Evolutionary conservation across 2,888 invertebrate genomes (phyloP).

Genomic region (Plebejus melissa): DNA sequence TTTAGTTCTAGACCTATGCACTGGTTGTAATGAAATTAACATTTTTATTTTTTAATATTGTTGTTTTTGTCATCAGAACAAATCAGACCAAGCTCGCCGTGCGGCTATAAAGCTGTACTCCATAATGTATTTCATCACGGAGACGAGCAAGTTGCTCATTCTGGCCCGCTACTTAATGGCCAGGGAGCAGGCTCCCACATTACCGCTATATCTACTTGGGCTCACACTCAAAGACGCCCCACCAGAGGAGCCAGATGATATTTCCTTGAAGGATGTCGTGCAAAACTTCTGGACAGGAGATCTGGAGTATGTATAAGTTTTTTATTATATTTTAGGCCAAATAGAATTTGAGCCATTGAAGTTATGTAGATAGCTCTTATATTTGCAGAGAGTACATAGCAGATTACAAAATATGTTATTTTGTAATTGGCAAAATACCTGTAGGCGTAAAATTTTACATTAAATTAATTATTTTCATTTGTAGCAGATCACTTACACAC

Average conservation of each 20-base stretch:
- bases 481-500: too few species aligned
- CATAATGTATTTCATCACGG: slow-evolving; percentile 60
- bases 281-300: slow-evolving; percentile 59
- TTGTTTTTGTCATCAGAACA: not conserved
- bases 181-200: slow-evolving; percentile 68
- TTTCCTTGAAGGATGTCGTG: slow-evolving; percentile 51
- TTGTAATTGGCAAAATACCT: too few species aligned
- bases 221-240: slow-evolving; percentile 80
- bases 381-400: too few species aligned
- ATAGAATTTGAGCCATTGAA: too few species aligned
- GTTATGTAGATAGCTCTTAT: too few species aligned
- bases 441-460: too few species aligned
- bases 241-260: slow-evolving; percentile 45
- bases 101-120: slow-evolving; percentile 69
- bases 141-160: slow-evolving; percentile 67
- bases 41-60: not conserved
- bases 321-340: not conserved
- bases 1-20: too few species aligned
- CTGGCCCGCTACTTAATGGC: slow-evolving; percentile 80
- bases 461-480: too few species aligned
- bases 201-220: slow-evolving; percentile 75
- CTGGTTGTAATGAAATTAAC: too few species aligned
- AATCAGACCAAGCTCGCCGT: slow-evolving; percentile 45
- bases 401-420: too few species aligned
- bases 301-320: slow-evolving; percentile 55